A percentile compares a stretch with the other conserved stretches of the same genome.
phyloP scores from a whole-genome alignment of 1,140 invertebrate genomes.

The Rhizoglyphus robini region DNA sequence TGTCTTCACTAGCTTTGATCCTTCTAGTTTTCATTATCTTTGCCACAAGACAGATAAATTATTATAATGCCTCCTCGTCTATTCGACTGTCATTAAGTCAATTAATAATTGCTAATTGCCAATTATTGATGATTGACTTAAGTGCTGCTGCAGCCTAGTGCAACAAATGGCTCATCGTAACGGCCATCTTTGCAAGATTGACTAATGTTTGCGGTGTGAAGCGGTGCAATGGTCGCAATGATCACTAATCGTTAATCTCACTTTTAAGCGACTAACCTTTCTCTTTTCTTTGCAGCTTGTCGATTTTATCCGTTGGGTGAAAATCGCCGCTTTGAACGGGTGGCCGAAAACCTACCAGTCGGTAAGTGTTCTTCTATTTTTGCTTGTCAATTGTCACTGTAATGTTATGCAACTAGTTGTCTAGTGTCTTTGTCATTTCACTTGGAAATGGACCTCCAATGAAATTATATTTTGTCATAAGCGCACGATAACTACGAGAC shows the following conservation, averaged over 20 bases:
- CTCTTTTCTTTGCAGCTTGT: constrained; percentile 43
- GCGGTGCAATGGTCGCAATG: not conserved
- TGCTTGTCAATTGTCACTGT: not conserved
- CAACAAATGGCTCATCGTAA: not conserved
- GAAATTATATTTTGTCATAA: too few relatives aligned
- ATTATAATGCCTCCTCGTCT: too few relatives aligned
- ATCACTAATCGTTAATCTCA: not conserved
- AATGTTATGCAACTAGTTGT: not conserved
- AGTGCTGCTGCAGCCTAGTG: not conserved
- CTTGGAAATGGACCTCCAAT: not conserved
- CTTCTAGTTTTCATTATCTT: constrained; percentile 9
- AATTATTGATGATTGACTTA: not conserved
- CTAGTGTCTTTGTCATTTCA: not conserved
- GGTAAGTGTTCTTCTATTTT: constrained; percentile 26
- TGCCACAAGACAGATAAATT: not conserved
- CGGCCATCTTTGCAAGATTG: too few relatives aligned
- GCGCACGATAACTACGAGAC: too few relatives aligned
- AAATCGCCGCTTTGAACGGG: constrained; percentile 56
- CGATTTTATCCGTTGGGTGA: constrained; percentile 61
- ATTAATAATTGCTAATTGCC: constrained; percentile 11
- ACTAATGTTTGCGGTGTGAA: not conserved
- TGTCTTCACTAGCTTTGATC: not conserved
- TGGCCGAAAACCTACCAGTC: constrained; percentile 38
- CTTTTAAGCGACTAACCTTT: not conserved
- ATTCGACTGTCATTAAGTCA: constrained; percentile 2